Evolutionary conservation across 2,113 vertebrate genomes (phyloP), one percentile per base, ranked within the genome.

Genomic region (Amphiprion ocellaris): DNA sequence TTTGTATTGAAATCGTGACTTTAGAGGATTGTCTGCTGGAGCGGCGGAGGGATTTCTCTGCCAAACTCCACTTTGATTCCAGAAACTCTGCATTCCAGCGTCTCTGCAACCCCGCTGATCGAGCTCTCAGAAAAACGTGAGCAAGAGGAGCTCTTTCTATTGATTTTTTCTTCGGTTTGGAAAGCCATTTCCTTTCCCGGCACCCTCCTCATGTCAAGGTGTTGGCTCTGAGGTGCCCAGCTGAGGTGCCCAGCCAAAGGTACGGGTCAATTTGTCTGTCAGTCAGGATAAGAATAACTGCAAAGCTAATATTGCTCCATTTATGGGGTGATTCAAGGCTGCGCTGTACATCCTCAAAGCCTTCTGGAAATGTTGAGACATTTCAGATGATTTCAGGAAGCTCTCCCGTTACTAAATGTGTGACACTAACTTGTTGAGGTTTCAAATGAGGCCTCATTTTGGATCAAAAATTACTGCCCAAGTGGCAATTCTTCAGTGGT

Each of bases 41-140:
- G 75, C 26, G 0, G 23, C 2, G 41, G n/a, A 46, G 28, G 33
- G 28, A 10, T 61, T 82, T 77, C 70, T 73, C 73, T 79, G 81
- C 82, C 90, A 90, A 63, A 53, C 74, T 84, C 82, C 69, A 46
- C 77, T 87, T 14, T 46, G 60, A 52, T 52, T 72, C 79, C 87
- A 91, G 86, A 88, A 64, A 67, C 46, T 50, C 54, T 73, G 72
- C 89, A 90, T 89, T 91, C 92, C 90, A 75, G 39, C 21, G 49
- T 71, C 82, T 76, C 75, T 69, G 85, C 59, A 89, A 56, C 73
- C 54, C 68, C 16, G 64, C 63, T 62, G 65, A 69, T 84, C 56
- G 68, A 63, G 70, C 60, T 11, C 73, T 81, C 58, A 58, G 54
- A 46, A 66, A 86, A 81, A 65, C 37, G 75, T 50, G 65, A 82